Percentiles rank a stretch among this genome's conserved stretches.
These are phyloP conservation scores for Scaptomyza tumidula DNA, from an alignment of 2,888 invertebrate species.

Conservation along the genomic window DNA sequence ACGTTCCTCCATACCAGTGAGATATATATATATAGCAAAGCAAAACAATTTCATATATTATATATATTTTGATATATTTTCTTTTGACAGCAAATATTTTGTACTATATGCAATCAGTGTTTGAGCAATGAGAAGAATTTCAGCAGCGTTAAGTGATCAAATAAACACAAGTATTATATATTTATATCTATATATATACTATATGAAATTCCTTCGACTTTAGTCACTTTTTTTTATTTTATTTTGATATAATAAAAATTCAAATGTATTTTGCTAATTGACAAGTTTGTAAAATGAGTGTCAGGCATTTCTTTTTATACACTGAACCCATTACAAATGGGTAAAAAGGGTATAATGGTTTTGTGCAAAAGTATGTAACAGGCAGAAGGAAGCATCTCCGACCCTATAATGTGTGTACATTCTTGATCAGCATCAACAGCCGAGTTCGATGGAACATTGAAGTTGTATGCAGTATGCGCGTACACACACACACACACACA, in stretches of 20 bases:
- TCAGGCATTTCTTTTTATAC: slow-evolving; percentile 29
- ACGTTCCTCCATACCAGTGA: slow-evolving; percentile 70
- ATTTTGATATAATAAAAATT: slow-evolving; percentile 37
- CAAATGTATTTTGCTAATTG: slow-evolving; percentile 63
- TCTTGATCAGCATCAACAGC: no score
- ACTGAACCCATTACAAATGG: no score
- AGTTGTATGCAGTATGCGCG: no score
- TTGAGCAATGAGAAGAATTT: slow-evolving; percentile 75
- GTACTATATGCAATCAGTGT: slow-evolving; percentile 76
- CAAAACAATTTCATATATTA: not conserved
- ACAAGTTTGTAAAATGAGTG: slow-evolving; percentile 52
- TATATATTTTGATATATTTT: not conserved
- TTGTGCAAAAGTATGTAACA: no score
- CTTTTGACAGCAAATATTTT: slow-evolving; percentile 69
- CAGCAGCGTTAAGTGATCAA: slow-evolving; percentile 50
- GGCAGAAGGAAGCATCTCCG: no score
- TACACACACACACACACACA: no score
- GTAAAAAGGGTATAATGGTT: no score
- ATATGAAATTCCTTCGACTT: slow-evolving; percentile 8
- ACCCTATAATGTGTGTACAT: no score
- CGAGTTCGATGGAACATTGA: no score
- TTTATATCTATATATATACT: not conserved
- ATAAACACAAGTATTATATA: not conserved
- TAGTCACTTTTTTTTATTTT: slow-evolving; percentile 4
- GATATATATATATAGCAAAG: slow-evolving; percentile 5